phyloP scores from a whole-genome alignment of 2,113 vertebrate genomes.

The Poecilia latipinna region DNA sequence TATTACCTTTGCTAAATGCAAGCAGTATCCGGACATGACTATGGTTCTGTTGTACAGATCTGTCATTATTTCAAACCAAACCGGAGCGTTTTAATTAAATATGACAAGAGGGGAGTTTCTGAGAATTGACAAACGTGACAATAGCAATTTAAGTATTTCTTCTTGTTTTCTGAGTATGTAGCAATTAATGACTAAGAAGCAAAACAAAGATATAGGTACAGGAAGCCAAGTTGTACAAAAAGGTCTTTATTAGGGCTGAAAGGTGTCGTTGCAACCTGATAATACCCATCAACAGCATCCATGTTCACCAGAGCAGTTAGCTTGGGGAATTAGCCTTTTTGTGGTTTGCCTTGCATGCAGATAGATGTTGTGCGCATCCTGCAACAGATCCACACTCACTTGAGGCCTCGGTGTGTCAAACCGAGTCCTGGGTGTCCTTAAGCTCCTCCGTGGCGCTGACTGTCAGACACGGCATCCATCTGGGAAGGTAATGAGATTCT shows the following conservation, averaged over 20 bases:
- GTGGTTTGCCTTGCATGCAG: neutral
- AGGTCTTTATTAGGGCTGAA: neutral
- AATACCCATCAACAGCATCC: neutral
- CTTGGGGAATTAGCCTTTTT: neutral
- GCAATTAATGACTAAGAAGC: too few relatives aligned
- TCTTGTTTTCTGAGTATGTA: too few relatives aligned
- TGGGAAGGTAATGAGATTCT: constrained; percentile 76
- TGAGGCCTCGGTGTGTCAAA: constrained; percentile 50
- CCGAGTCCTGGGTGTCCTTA: constrained; percentile 51
- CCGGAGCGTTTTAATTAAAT: constrained; percentile 42
- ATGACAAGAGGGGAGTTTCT: constrained; percentile 21
- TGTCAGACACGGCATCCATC: constrained; percentile 59
- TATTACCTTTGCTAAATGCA: constrained; percentile 5
- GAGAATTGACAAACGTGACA: constrained; percentile 6
- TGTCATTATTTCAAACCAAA: constrained; percentile 43
- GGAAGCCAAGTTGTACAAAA: neutral
- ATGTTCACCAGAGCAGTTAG: neutral
- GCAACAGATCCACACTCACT: constrained; percentile 27
- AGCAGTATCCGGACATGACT: too few relatives aligned
- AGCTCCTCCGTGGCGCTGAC: constrained; percentile 53
- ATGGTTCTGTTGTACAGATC: neutral
- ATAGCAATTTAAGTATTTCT: too few relatives aligned
- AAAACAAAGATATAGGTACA: too few relatives aligned
- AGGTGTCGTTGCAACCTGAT: neutral
- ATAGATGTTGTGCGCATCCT: neutral